Evolutionary conservation across 2,797 vertebrate genomes (phyloP).

Genomic region (Molossus molossus): DNA sequence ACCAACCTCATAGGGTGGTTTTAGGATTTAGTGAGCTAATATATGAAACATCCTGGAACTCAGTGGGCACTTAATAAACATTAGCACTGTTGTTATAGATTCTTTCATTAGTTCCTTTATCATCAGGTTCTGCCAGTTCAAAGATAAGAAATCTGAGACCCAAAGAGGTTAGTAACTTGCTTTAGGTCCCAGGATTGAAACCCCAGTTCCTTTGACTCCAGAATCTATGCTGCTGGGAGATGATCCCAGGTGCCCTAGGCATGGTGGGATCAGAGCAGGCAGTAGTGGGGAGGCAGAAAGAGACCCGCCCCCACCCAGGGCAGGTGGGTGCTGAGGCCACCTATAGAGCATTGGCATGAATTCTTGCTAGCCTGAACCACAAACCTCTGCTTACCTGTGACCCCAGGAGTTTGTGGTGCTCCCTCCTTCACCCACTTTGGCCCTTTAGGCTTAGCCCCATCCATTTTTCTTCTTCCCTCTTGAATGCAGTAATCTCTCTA

Average conservation of each 20-base stretch:
- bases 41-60: background rate
- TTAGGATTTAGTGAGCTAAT: slow-evolving; percentile 8
- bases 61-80: background rate
- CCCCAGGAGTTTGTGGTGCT: background rate
- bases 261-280: background rate
- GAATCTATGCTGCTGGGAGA: background rate
- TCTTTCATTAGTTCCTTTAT: background rate
- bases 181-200: background rate
- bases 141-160: background rate
- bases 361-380: background rate
- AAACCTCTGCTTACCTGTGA: background rate
- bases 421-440: background rate
- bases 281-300: background rate
- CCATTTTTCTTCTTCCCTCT: background rate
- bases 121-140: background rate
- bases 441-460: background rate
- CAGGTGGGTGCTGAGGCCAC: background rate
- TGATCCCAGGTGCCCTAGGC: background rate
- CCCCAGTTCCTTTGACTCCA: background rate
- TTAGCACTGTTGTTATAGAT: background rate
- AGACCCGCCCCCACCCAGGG: background rate
- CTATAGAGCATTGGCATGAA: background rate
- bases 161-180: background rate
- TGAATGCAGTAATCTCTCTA: background rate
- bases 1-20: background rate